Evolutionary conservation across 1,140 invertebrate species (phyloP).

Genomic region (Thaumatotibia leucotreta): DNA sequence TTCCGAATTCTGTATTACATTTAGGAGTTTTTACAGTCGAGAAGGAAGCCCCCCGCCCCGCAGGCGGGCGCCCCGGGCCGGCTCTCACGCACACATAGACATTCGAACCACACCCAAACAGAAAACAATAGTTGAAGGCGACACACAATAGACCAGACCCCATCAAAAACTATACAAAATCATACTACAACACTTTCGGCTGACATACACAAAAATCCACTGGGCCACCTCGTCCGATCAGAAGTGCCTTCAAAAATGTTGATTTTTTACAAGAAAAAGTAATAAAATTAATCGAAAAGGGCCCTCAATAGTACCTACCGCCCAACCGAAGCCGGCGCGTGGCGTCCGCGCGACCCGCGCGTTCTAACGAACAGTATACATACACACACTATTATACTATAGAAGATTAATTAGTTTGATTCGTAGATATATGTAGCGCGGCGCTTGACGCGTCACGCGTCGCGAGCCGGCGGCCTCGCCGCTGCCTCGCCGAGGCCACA

Average conservation of each 20-base stretch:
- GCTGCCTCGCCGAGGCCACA: neutral
- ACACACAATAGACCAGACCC: conserved; percentile 62
- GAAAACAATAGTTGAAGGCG: conserved; percentile 62
- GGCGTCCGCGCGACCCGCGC: conserved; percentile 41
- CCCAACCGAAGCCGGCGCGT: conserved; percentile 81
- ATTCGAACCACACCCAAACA: conserved; percentile 71
- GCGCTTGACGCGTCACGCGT: conserved; percentile 22
- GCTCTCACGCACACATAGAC: conserved; percentile 70
- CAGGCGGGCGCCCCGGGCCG: conserved; percentile 47
- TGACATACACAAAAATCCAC: conserved; percentile 79
- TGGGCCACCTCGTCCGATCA: conserved; percentile 92
- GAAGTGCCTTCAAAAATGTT: conserved; percentile 92
- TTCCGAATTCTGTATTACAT: conserved; percentile 15
- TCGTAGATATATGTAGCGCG: conserved; percentile 73
- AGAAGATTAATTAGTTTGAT: conserved; percentile 75
- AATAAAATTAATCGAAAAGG: conserved; percentile 84
- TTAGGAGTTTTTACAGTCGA: conserved; percentile 31
- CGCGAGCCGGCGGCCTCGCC: neutral
- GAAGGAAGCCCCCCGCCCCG: conserved; percentile 39
- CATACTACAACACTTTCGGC: conserved; percentile 45
- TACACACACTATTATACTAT: conserved; percentile 75
- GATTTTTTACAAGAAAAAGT: conserved; percentile 88
- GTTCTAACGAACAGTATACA: conserved; percentile 64
- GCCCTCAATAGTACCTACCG: conserved; percentile 88
- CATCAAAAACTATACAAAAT: conserved; percentile 37